Percentiles rank a stretch among this genome's conserved stretches.
Evolutionary conservation across 2,113 vertebrate species (phyloP).

Genomic region (Proteles cristata): DNA sequence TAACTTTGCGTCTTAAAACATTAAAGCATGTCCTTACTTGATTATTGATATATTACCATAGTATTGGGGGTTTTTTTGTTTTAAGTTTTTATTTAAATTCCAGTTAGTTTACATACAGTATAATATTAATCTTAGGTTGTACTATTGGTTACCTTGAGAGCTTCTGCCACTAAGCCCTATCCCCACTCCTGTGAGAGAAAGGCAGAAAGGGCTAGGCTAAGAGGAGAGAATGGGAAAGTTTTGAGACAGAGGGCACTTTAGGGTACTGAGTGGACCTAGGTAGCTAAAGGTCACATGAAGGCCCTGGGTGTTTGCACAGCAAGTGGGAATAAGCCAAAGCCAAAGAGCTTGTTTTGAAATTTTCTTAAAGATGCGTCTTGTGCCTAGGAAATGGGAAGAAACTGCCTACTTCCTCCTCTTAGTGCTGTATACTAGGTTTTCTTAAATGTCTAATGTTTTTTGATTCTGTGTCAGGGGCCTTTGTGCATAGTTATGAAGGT

Average conservation of each 20-base stretch:
- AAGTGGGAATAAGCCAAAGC: background rate
- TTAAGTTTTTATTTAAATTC: too few species aligned
- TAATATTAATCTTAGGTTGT: too few species aligned
- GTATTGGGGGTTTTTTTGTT: too few species aligned
- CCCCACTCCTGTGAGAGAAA: background rate
- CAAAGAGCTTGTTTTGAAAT: background rate
- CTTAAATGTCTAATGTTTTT: background rate
- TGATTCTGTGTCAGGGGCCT: background rate
- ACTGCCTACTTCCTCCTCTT: background rate
- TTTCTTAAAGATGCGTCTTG: background rate
- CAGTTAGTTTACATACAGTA: too few species aligned
- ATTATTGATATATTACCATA: background rate
- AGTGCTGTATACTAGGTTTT: background rate
- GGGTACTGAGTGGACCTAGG: background rate
- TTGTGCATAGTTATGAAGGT: background rate
- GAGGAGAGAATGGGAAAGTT: background rate
- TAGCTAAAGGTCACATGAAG: background rate
- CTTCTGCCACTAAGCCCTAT: background rate
- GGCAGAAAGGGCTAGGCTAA: background rate
- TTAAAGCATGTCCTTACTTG: background rate
- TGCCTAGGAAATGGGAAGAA: background rate
- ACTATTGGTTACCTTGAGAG: background rate
- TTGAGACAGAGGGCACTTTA: background rate
- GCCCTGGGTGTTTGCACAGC: background rate
- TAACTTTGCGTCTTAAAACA: slow-evolving; percentile 30